Evolutionary conservation across 2,797 vertebrate species (phyloP).

Genomic region (Champsocephalus gunnari): DNA sequence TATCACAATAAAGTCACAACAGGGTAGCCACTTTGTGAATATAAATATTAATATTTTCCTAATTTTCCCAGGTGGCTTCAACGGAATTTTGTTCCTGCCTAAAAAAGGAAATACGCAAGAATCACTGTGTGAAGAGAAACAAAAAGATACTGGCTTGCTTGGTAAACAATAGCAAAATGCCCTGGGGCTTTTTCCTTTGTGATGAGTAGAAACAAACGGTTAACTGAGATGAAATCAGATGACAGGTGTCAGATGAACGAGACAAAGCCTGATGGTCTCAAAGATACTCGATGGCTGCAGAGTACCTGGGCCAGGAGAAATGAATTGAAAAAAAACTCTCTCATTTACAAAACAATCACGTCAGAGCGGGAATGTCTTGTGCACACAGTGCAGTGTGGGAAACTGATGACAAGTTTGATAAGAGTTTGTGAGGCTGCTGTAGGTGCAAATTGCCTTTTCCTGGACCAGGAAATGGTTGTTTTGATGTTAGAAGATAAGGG

Average conservation of each 20-base stretch:
- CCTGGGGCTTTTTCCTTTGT: slow-evolving; percentile 70
- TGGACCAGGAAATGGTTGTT: slow-evolving; percentile 16
- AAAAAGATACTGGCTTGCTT: slow-evolving; percentile 66
- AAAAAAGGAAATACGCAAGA: slow-evolving; percentile 32
- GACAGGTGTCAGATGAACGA: slow-evolving; percentile 78
- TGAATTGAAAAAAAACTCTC: slow-evolving; percentile 18
- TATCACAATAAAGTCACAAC: slow-evolving; percentile 5
- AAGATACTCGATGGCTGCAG: slow-evolving; percentile 28
- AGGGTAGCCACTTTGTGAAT: slow-evolving; percentile 50
- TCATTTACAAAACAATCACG: slow-evolving; percentile 49
- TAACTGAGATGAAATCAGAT: slow-evolving; percentile 65
- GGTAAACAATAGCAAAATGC: slow-evolving; percentile 73
- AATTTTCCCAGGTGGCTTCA: slow-evolving; percentile 74
- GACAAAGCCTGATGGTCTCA: slow-evolving; percentile 44
- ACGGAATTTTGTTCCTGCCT: slow-evolving; percentile 64
- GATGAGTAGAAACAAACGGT: slow-evolving; percentile 50
- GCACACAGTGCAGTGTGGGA: slow-evolving; percentile 55
- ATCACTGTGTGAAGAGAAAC: slow-evolving; percentile 25
- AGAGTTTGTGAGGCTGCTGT: slow-evolving; percentile 48
- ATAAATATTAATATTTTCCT: slow-evolving; percentile 66
- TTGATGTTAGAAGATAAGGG: not conserved
- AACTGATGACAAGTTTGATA: slow-evolving; percentile 67
- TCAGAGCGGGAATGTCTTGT: slow-evolving; percentile 25
- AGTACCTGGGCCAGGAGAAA: slow-evolving; percentile 29
- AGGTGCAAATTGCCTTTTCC: slow-evolving; percentile 48